Conservation (phyloP, 2,888 invertebrate genomes). For the Chrysopilus asiliformis region DNA sequence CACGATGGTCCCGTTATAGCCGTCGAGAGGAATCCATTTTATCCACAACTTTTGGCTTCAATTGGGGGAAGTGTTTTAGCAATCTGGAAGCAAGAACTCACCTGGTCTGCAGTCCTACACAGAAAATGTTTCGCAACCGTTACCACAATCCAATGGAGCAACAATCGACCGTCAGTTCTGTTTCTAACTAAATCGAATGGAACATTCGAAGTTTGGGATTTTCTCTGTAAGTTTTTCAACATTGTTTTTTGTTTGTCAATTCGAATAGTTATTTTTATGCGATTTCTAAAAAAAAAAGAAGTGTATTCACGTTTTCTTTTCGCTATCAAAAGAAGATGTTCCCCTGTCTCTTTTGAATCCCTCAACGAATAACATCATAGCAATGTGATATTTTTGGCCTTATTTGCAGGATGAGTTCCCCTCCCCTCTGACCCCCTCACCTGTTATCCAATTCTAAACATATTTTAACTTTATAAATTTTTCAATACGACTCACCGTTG, state of each 20-base stretch:
- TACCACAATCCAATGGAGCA: constrained; percentile 61
- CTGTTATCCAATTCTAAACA: no score
- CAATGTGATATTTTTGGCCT: no score
- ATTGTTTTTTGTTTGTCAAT: neutral
- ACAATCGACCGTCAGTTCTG: constrained; percentile 55
- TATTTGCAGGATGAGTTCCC: no score
- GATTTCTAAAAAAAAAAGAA: no score
- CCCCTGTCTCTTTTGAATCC: no score
- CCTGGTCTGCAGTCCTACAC: constrained; percentile 50
- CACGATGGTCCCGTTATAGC: constrained; percentile 59
- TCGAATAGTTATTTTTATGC: no score
- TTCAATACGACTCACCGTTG: no score
- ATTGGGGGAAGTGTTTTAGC: constrained; percentile 63
- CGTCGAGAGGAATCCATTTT: constrained; percentile 47
- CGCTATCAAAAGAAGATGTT: no score
- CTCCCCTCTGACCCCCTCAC: no score
- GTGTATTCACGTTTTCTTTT: no score
- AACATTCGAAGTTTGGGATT: constrained; percentile 67
- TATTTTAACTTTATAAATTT: no score
- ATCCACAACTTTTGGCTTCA: constrained; percentile 48
- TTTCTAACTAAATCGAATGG: constrained; percentile 61
- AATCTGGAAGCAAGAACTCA: constrained; percentile 56
- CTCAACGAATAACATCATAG: no score
- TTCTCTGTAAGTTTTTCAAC: constrained; percentile 36
- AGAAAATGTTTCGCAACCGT: constrained; percentile 44